Conservation (phyloP, 2,113 vertebrate genomes). For the Athene cunicularia region DNA sequence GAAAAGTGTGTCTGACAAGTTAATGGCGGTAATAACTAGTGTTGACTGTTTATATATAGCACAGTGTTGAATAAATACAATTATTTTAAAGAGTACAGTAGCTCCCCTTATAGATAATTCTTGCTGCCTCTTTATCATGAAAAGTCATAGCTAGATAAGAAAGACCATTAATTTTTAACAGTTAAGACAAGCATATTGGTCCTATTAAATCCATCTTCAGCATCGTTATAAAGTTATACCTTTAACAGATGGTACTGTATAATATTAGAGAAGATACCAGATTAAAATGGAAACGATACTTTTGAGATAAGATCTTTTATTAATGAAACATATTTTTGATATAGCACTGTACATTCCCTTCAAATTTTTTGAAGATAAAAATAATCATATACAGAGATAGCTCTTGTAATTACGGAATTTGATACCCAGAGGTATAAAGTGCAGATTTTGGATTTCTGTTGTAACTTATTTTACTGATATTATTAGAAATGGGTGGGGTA, state of each 20-base stretch:
- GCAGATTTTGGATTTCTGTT: neutral
- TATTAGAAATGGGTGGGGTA: neutral
- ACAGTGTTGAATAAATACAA: neutral
- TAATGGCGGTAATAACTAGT: neutral
- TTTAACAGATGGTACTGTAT: neutral
- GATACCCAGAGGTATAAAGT: neutral
- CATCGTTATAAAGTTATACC: neutral
- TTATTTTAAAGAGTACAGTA: neutral
- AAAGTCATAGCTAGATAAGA: neutral
- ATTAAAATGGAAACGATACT: neutral
- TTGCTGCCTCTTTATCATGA: neutral
- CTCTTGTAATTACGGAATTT: neutral
- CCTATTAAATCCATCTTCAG: neutral
- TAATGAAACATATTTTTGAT: neutral
- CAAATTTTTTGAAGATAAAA: neutral
- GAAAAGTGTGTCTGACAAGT: neutral
- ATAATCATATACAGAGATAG: neutral
- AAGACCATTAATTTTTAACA: neutral
- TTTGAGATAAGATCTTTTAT: neutral
- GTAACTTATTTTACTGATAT: neutral
- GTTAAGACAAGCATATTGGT: neutral
- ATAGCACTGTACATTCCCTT: neutral
- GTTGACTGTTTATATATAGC: neutral
- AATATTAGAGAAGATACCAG: neutral
- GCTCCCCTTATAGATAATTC: neutral